Evolutionary conservation across 2,888 invertebrate species (phyloP).

Genomic region (Ferrisia virgata): DNA sequence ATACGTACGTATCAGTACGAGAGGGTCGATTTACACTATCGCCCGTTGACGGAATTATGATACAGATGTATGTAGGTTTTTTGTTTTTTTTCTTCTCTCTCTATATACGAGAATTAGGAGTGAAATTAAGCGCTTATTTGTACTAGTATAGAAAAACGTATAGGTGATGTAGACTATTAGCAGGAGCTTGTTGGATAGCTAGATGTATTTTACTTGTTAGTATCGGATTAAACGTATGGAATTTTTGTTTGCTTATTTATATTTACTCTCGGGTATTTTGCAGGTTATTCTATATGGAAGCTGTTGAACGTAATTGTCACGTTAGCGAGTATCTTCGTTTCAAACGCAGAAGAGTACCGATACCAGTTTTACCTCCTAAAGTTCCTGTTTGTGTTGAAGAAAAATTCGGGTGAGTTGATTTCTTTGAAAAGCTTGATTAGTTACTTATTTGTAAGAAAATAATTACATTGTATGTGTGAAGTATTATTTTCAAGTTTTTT

Average conservation of each 20-base stretch:
- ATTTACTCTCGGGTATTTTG: not conserved
- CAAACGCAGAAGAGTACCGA: constrained; percentile 10
- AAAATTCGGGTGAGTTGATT: constrained; percentile 27
- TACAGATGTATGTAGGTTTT: constrained; percentile 16
- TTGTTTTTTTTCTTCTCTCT: constrained; percentile 12
- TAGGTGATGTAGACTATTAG: not conserved
- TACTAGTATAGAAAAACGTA: not conserved
- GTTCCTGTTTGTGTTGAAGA: not conserved
- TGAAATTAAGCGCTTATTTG: not conserved
- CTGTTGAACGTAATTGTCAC: not conserved
- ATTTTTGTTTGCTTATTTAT: not conserved
- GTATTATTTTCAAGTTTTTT: no score
- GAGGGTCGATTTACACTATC: constrained; percentile 16
- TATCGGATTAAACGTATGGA: not conserved
- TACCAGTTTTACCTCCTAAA: constrained; percentile 32
- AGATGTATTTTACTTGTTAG: not conserved
- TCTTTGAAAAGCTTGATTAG: not conserved
- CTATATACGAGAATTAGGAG: not conserved
- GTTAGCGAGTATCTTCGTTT: constrained; percentile 29
- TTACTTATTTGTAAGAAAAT: not conserved
- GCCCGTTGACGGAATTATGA: constrained; percentile 7
- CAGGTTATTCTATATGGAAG: constrained; percentile 38
- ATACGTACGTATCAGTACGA: no score
- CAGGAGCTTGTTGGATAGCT: no score
- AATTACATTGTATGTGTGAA: no score